Evolutionary conservation across 2,888 invertebrate species (phyloP), one percentile per base, ranked within the genome.

Genomic region (Xanthia togata): DNA sequence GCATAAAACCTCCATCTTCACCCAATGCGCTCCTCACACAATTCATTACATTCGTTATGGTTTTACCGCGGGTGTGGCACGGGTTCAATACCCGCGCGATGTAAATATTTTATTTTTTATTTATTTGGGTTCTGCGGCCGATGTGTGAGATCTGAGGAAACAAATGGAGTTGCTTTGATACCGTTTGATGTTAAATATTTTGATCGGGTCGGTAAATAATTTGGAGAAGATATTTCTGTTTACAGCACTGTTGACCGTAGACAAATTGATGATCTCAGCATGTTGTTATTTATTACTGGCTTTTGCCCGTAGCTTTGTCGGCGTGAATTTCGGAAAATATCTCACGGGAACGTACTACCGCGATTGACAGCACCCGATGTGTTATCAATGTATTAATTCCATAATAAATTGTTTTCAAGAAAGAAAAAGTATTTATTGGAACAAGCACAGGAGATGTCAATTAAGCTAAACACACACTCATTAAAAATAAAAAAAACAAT

Each of bases 31-130:
- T 53, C 23, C 63, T 26, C 41, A 55, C 73, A 62, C 82, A 85
- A 76, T 81, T 72, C 74, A 73, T 74, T 70, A 35, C 70, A 81
- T 81, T 80, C 35, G 78, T 76, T 65, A 74, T 60, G 84, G 73
- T 23, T 70, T 55, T 53, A 60, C 57, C 44, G 74, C 75, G 81
- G 63, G 26, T 23, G 70, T 68, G 73, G 55, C 68, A 65, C 55
- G 81, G 70, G 86, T 86, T 88, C 86, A 76, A 73, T 76, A 88
- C 77, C 86, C 88, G 81, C 14, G 23, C 65, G 72, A 11, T 77
- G 75, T 38, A n/a, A 59, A 68, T 68, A 57, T 85, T 82, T 81
- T 65, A 53, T 78, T 84, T 71, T 76, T 71, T 76, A 73, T 76
- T 83, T 75, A 69, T 78, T 87, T 85, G 75, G 47, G 47, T 71